Base-by-base conservation (phyloP, 2,797 vertebrate species). In the Myioborus melanocephalus region DNA sequence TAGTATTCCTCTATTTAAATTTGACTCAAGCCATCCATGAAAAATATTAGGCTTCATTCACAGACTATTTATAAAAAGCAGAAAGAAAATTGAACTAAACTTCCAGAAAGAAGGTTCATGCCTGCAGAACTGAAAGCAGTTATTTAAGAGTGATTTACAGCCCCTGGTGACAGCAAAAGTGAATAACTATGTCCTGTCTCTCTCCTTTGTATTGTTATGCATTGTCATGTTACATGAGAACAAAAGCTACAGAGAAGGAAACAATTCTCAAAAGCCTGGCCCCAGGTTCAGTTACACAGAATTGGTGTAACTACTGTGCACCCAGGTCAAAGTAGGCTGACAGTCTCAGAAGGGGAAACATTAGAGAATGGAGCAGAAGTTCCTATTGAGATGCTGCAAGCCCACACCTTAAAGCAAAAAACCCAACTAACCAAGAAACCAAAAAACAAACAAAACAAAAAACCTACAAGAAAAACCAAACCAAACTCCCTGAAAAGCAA, bases 21-120 rank as follows among this genome's bases (percentile, higher is more conserved):
- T 89, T 97, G 64, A 94, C 84, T 93, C 83, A 87, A 93, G 56
- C 22, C 22, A 92, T 55, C 68, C 75, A 83, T 64, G 68, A 84
- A 50, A 94, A 94, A 88, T 93, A 84, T 90, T 95, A 93, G 32
- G 15, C 63, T 87, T 24, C 46, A 84, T 95, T 96, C 88, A 92
- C 14, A 82, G 52, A 20, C 78, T 94, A 92, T 93, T 94, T 95
- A 82, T 95, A 89, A 95, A 93, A 92, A 73, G 37, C 49, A 85
- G 56, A 90, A 90, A 7, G 23, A 30, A 94, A 94, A 93, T 79
- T 35, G 60, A 90, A 79, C 68, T 55, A 66, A 94, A 83, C 24
- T 63, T 17, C 27, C 49, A 89, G 73, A 95, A 76, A 83, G 46
- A 92, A 77, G 65, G 68, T 87, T 35, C 71, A 79, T 79, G 80